These are phyloP conservation scores for Monochamus saltuarius DNA, from an alignment of 1,140 invertebrate genomes.

Conservation along the genomic window DNA sequence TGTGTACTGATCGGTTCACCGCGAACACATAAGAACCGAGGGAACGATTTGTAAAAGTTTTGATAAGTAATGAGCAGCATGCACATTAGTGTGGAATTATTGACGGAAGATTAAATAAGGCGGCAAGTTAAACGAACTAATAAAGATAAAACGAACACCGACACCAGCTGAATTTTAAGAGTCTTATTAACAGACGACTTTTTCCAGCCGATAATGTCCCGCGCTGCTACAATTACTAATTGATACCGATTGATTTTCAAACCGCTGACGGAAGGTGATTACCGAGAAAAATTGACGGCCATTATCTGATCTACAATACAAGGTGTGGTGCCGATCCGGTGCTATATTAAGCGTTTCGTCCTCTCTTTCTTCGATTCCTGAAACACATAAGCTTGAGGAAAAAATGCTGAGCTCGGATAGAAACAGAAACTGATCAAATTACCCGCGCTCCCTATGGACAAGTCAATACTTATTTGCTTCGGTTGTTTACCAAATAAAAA, in stretches of 20 bases:
- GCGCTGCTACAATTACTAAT: slow-evolving; percentile 37
- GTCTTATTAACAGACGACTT: slow-evolving; percentile 35
- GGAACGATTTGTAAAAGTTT: slow-evolving; percentile 16
- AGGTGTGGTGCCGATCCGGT: too few relatives aligned
- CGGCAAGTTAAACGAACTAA: slow-evolving; percentile 30
- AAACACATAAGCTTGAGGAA: too few relatives aligned
- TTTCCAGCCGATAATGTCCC: slow-evolving; percentile 35
- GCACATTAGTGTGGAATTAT: slow-evolving; percentile 35
- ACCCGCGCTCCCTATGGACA: too few relatives aligned
- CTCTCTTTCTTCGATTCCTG: too few relatives aligned
- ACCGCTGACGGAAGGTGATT: slow-evolving; percentile 16
- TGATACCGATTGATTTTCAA: slow-evolving; percentile 29
- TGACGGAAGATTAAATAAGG: slow-evolving; percentile 37
- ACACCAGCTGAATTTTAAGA: slow-evolving; percentile 38
- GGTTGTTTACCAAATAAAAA: too few relatives aligned
- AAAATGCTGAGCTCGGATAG: too few relatives aligned
- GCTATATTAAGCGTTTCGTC: too few relatives aligned
- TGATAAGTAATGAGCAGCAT: slow-evolving; percentile 12
- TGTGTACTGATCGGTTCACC: too few relatives aligned
- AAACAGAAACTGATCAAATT: too few relatives aligned
- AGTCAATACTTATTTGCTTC: too few relatives aligned
- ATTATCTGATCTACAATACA: too few relatives aligned
- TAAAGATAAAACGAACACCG: slow-evolving; percentile 36
- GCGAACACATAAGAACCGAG: too few relatives aligned
- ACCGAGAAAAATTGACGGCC: slow-evolving; percentile 10